Percentiles rank a stretch among this genome's conserved stretches.
phyloP scores from a whole-genome alignment of 2,888 invertebrate species.

The Chalcosyrphus nemorum region DNA sequence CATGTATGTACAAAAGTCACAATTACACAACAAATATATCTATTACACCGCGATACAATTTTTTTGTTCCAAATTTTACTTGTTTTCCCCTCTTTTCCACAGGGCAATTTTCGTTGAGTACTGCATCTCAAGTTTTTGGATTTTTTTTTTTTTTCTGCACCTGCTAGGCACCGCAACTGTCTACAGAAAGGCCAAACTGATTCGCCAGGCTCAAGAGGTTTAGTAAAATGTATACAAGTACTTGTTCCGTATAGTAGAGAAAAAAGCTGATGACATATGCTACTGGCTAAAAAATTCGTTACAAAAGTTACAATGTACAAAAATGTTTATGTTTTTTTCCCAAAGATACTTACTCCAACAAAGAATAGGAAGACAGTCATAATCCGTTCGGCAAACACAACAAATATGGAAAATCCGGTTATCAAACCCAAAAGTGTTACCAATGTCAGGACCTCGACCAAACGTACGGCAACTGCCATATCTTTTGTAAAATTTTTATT shows the following conservation, averaged over 20 bases:
- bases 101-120: too few species aligned
- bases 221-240: constrained; percentile 47
- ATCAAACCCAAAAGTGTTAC: constrained; percentile 64
- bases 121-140: too few species aligned
- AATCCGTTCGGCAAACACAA: constrained; percentile 54
- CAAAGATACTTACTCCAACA: constrained; percentile 64
- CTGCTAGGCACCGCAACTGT: neutral
- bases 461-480: constrained; percentile 73
- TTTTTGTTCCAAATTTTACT: too few species aligned
- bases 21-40: too few species aligned
- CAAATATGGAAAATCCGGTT: constrained; percentile 64
- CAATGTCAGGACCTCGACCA: constrained; percentile 69
- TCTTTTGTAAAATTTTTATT: constrained; percentile 22
- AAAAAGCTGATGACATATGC: constrained; percentile 5
- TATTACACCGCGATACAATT: too few species aligned
- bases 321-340: too few species aligned
- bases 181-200: constrained; percentile 10
- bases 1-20: too few species aligned
- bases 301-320: neutral
- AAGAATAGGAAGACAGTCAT: constrained; percentile 25
- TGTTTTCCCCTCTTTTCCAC: too few species aligned
- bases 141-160: neutral
- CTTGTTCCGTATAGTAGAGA: constrained; percentile 34
- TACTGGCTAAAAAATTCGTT: constrained; percentile 61
- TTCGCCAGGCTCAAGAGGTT: constrained; percentile 51